Evolutionary conservation across 1,140 invertebrate genomes (phyloP).

Genomic region (Brachionus koreanus): DNA sequence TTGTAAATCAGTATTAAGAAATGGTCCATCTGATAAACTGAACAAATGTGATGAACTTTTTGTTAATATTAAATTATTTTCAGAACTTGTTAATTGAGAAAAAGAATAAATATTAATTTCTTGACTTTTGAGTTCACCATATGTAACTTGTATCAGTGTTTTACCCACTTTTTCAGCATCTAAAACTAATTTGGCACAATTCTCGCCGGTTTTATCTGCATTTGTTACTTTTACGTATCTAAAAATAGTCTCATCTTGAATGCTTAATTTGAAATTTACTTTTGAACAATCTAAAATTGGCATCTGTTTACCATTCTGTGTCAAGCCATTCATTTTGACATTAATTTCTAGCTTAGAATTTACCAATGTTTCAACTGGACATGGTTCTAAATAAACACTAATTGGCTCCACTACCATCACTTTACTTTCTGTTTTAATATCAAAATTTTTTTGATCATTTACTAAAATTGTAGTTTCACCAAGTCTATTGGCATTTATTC

Average conservation of each 20-base stretch:
- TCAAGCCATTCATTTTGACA: constrained; percentile 27
- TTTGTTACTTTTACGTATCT: not conserved
- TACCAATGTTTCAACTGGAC: constrained; percentile 23
- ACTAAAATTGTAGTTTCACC: constrained; percentile 12
- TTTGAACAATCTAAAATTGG: constrained; percentile 16
- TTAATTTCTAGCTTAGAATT: not conserved
- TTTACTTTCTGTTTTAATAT: not conserved
- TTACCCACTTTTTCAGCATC: not conserved
- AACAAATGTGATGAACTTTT: not conserved
- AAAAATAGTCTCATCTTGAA: constrained; percentile 4
- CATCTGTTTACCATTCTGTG: not conserved
- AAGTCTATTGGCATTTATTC: not conserved
- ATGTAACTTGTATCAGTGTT: not conserved
- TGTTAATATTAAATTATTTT: not conserved
- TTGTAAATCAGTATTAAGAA: not conserved
- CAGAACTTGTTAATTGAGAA: not conserved
- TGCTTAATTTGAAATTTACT: not conserved
- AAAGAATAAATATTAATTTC: not conserved
- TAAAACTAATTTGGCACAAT: not conserved
- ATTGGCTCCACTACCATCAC: not conserved
- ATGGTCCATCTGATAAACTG: constrained; percentile 5
- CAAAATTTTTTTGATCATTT: not conserved
- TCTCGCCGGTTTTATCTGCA: not conserved
- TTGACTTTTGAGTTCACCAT: not conserved
- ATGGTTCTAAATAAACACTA: not conserved